Conservation (phyloP, 2,113 vertebrate species). For the Epinephelus cyanopodus region DNA sequence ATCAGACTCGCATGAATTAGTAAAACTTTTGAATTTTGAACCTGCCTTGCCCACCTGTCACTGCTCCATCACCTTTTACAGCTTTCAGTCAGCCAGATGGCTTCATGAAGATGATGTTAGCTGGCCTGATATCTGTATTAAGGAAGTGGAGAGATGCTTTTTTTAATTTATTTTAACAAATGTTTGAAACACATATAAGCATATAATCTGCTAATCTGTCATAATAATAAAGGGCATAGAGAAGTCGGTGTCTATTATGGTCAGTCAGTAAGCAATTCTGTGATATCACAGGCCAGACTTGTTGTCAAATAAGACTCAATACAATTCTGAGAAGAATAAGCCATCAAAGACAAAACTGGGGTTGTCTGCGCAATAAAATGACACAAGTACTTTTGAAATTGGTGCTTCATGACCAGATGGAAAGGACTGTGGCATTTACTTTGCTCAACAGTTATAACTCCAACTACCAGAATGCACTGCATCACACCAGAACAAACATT, state of each 20-base stretch:
- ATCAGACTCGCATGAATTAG: not conserved
- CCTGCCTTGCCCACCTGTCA: not conserved
- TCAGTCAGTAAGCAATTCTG: not conserved
- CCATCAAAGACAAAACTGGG: not conserved
- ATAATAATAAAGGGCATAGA: not conserved
- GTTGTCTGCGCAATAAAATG: too few relatives aligned
- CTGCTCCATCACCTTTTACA: not conserved
- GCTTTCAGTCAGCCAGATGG: not conserved
- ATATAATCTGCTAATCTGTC: too few relatives aligned
- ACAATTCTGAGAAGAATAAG: not conserved
- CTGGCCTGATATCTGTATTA: not conserved
- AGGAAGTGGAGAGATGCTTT: not conserved
- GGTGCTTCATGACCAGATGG: too few relatives aligned
- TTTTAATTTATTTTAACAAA: not conserved
- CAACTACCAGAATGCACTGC: too few relatives aligned
- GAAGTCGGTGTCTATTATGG: not conserved
- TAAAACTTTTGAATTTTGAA: not conserved
- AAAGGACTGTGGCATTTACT: too few relatives aligned
- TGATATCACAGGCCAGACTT: not conserved
- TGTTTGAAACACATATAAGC: not conserved
- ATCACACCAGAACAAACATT: too few relatives aligned
- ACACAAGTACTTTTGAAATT: too few relatives aligned
- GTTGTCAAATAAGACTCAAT: not conserved
- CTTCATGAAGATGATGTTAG: not conserved
- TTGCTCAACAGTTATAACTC: too few relatives aligned